Conservation (phyloP, 2,113 vertebrate species). For the Monopterus albus region DNA sequence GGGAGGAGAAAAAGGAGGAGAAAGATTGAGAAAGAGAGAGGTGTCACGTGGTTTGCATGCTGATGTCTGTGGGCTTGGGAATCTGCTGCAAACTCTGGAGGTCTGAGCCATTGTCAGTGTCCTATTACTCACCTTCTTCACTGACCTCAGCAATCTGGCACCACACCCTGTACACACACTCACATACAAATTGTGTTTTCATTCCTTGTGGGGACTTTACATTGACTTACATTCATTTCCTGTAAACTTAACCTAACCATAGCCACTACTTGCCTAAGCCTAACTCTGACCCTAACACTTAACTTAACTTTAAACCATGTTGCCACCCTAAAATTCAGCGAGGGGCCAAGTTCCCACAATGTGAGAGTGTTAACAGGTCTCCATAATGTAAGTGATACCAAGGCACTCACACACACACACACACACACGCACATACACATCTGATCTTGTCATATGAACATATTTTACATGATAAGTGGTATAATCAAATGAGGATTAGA, state of each 20-base stretch:
- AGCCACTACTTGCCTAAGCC: too few species aligned
- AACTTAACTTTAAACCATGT: too few species aligned
- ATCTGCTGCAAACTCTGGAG: constrained; percentile 59
- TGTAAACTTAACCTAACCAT: too few species aligned
- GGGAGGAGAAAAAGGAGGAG: constrained; percentile 34
- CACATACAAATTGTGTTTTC: too few species aligned
- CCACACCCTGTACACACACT: not conserved
- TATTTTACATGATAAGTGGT: not conserved
- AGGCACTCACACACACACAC: too few species aligned
- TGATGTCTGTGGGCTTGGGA: constrained; percentile 64
- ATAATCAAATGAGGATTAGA: not conserved
- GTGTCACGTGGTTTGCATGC: constrained; percentile 65
- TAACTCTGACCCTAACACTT: too few species aligned
- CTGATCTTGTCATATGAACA: not conserved
- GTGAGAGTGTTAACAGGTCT: too few species aligned
- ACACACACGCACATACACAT: not conserved
- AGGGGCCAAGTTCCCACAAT: too few species aligned
- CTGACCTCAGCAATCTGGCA: constrained; percentile 24
- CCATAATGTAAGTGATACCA: too few species aligned
- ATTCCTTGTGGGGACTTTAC: too few species aligned
- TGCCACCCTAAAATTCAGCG: too few species aligned
- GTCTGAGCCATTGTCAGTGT: constrained; percentile 50
- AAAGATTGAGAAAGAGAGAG: constrained; percentile 24
- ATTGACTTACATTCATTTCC: too few species aligned
- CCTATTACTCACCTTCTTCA: constrained; percentile 13